Conservation (phyloP, 2,888 invertebrate genomes). For the Gymnosoma rotundatum region DNA sequence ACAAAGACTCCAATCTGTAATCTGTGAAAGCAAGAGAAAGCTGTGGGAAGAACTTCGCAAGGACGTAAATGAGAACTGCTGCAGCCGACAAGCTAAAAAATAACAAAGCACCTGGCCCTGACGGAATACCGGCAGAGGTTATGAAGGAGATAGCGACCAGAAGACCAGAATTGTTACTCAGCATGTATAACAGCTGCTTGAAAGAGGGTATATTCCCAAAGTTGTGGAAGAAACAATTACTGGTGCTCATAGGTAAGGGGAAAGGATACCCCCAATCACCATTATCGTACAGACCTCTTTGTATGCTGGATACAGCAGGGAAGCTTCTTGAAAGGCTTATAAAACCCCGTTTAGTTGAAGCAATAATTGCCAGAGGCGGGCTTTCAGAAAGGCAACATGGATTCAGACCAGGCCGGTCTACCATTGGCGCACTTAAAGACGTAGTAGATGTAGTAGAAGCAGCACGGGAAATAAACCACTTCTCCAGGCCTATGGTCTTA, state of each 20-base stretch:
- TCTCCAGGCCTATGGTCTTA: too few relatives aligned
- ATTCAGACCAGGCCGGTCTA: neutral
- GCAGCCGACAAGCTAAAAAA: slow-evolving; percentile 25
- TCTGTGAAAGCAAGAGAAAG: too few relatives aligned
- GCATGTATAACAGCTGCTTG: neutral
- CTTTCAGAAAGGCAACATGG: neutral
- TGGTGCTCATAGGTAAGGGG: too few relatives aligned
- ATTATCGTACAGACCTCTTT: too few relatives aligned
- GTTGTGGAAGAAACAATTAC: too few relatives aligned
- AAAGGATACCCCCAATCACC: too few relatives aligned
- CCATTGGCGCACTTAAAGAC: neutral
- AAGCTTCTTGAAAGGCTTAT: neutral
- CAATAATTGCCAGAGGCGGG: neutral
- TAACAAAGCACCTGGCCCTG: slow-evolving; percentile 2
- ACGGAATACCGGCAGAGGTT: neutral
- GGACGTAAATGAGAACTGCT: neutral
- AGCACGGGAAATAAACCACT: too few relatives aligned
- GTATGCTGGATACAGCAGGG: neutral
- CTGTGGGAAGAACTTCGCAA: too few relatives aligned
- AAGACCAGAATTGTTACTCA: neutral
- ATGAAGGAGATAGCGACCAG: neutral
- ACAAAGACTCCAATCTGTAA: too few relatives aligned
- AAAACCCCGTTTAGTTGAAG: neutral
- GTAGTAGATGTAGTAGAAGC: too few relatives aligned
- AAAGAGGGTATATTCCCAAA: too few relatives aligned